phyloP scores from a whole-genome alignment of 30 jellyfish, hydroid and myxozoan species.

The Aurelia sp. region DNA sequence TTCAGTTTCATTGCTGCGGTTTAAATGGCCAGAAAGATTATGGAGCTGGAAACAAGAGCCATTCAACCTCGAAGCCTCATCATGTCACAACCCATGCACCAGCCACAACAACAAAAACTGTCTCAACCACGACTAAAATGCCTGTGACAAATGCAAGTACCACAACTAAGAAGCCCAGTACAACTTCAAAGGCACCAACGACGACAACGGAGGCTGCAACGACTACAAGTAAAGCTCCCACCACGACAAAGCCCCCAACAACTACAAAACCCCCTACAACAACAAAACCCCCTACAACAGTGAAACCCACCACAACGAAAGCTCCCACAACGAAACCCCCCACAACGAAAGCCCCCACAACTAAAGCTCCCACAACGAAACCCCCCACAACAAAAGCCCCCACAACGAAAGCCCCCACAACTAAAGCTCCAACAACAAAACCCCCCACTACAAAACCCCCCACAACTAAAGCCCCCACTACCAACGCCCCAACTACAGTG shows the following conservation, averaged over 20 bases:
- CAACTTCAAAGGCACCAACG: background rate
- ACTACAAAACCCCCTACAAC: conserved; percentile 22
- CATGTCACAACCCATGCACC: conserved; percentile 30
- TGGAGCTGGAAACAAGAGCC: conserved; percentile 21
- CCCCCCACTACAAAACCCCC: conserved; percentile 25
- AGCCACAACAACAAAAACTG: conserved; percentile 19
- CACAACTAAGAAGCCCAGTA: background rate
- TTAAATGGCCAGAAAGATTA: conserved; percentile 49
- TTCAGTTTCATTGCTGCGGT: conserved; percentile 66
- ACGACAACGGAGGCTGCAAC: conserved; percentile 30
- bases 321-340: conserved; percentile 32
- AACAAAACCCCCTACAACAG: conserved; percentile 13
- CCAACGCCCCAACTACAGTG: conserved; percentile 21
- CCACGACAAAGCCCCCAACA: conserved; percentile 11
- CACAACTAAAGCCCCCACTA: conserved; percentile 22
- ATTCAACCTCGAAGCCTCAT: conserved; percentile 36
- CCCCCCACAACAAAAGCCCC: conserved; percentile 17
- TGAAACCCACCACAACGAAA: conserved; percentile 6
- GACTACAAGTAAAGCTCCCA: conserved; percentile 6
- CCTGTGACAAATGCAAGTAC: conserved; percentile 16
- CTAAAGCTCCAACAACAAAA: conserved; percentile 9
- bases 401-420: conserved; percentile 8
- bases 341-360: conserved; percentile 29
- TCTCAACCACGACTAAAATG: conserved; percentile 10
- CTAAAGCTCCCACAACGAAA: conserved; percentile 35